These are phyloP conservation scores for Cecropterus lyciades DNA, from an alignment of 1,140 invertebrate species.

Conservation along the genomic window DNA sequence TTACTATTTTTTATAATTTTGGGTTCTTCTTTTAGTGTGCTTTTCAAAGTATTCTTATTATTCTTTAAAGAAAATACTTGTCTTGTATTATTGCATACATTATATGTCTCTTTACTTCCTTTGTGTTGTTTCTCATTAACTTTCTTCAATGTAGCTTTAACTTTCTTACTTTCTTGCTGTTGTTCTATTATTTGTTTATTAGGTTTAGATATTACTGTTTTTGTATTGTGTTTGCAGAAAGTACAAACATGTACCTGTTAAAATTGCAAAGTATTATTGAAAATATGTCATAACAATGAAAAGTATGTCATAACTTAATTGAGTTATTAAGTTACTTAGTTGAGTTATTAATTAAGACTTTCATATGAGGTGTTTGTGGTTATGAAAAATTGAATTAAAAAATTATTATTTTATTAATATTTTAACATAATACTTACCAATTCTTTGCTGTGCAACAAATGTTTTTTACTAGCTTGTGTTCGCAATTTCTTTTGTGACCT, in stretches of 20 bases:
- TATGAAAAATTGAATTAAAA: too few relatives aligned
- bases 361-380: too few relatives aligned
- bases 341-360: too few relatives aligned
- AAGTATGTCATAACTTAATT: too few relatives aligned
- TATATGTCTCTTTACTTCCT: slow-evolving; percentile 39
- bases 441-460: slow-evolving; percentile 59
- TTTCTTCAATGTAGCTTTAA: slow-evolving; percentile 30
- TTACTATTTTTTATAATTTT: slow-evolving; percentile 73
- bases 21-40: slow-evolving; percentile 43
- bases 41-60: slow-evolving; percentile 57
- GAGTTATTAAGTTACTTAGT: too few relatives aligned
- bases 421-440: slow-evolving; percentile 59
- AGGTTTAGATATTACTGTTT: slow-evolving; percentile 3
- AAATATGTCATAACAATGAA: not conserved
- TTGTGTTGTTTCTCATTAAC: slow-evolving; percentile 33
- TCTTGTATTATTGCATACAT: slow-evolving; percentile 64
- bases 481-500: slow-evolving; percentile 44
- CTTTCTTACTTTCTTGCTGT: slow-evolving; percentile 29
- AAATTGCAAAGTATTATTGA: not conserved
- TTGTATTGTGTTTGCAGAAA: slow-evolving; percentile 62
- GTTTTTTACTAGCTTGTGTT: slow-evolving; percentile 37
- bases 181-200: not conserved
- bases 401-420: too few relatives aligned
- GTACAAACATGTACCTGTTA: slow-evolving; percentile 62
- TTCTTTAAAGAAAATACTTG: slow-evolving; percentile 67